Evolutionary conservation across 2,888 invertebrate species (phyloP), one percentile per base, ranked within the genome.

Genomic region (Hermodice carunculata): DNA sequence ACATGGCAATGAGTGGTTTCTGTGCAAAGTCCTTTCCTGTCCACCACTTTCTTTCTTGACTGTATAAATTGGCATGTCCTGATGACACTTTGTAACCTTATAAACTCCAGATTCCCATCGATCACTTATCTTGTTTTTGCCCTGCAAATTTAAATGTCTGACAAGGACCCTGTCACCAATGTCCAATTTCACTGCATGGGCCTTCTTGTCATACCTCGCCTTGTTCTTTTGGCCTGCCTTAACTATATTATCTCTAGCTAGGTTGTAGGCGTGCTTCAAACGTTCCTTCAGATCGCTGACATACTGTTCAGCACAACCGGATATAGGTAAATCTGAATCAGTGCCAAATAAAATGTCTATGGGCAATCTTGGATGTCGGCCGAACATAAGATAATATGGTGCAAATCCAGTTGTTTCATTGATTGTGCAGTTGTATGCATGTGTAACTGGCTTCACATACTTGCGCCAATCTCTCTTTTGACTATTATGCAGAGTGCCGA

Each of bases 311-410:
- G 24, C 5, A 49, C 8, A 6, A 4, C 4, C 6, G 51, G 24
- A 4, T n/a, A 46, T n/a, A 26, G n/a, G n/a, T n/a, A n/a, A n/a
- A n/a, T n/a, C n/a, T n/a, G n/a, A 22, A 44, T 44, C n/a, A n/a
- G n/a, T n/a, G n/a, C n/a, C n/a, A n/a, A n/a, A n/a, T n/a, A 48
- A 44, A 24, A 53, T 46, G 43, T 64, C 64, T 19, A 64, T 28
- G 14, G 64, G 42, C 31, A 61, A 42, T 11, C 52, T n/a, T 29
- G 61, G 61, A 28, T 61, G 53, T 26, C 66, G 24, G n/a, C 64
- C 67, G 48, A 68, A 66, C 63, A 71, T 68, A 11, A 68, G 32
- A 22, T 57, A 56, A 49, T 62, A 65, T 6, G 63, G 63, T 24
- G 52, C 43, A 24, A 28, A 53, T 5, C 42, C 34, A 11, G 65